These are phyloP conservation scores for Sepiola atlantica DNA, from an alignment of 2,888 invertebrate species.

Conservation along the genomic window DNA sequence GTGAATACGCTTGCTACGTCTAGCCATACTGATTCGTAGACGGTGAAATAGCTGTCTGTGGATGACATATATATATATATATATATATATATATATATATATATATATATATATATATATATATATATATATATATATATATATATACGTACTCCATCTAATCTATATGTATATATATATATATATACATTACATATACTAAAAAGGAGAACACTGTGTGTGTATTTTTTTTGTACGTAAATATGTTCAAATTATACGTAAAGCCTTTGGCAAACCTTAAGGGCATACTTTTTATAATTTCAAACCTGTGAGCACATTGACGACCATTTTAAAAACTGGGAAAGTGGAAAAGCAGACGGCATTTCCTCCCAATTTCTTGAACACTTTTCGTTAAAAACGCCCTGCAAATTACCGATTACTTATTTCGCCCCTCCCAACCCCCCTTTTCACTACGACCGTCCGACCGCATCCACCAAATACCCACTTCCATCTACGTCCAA, in stretches of 20 bases:
- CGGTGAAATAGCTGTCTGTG: too few species aligned
- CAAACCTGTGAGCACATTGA: background rate
- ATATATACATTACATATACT: background rate
- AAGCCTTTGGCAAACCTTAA: background rate
- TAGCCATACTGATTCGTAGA: too few species aligned
- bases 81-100: background rate
- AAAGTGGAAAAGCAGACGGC: background rate
- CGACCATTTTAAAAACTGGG: background rate
- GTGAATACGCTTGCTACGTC: too few species aligned
- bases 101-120: background rate
- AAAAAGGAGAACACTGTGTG: background rate
- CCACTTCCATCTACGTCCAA: background rate
- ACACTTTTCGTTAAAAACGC: background rate
- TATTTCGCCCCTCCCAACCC: background rate
- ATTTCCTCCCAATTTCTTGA: background rate
- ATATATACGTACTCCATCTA: background rate
- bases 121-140: background rate
- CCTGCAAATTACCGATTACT: background rate
- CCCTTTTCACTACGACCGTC: background rate
- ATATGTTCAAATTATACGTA: background rate
- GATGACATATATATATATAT: too few species aligned
- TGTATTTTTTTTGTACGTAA: too few species aligned
- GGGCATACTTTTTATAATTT: background rate
- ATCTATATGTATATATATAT: background rate
- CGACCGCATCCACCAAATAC: too few species aligned